These are phyloP conservation scores for Parapristionchus giblindavisi DNA, from an alignment of 2,888 invertebrate genomes.

Conservation along the genomic window DNA sequence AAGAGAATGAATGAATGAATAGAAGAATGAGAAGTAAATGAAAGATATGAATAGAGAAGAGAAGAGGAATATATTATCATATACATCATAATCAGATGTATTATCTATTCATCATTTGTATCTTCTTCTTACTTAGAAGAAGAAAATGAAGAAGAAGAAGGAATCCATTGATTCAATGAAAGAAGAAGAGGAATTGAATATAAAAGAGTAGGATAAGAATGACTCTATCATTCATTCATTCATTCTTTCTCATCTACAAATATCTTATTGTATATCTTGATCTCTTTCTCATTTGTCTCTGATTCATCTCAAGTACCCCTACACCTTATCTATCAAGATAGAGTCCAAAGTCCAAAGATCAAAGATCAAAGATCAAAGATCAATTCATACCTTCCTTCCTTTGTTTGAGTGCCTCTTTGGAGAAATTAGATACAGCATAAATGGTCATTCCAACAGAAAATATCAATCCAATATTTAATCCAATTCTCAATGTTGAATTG, in stretches of 20 bases:
- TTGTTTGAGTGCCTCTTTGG: conserved; percentile 52
- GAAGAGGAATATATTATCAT: conserved; percentile 4
- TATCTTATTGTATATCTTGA: too few species aligned
- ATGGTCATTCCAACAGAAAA: conserved; percentile 59
- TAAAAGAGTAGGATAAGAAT: not conserved
- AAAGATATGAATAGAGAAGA: conserved; percentile 2
- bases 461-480: conserved; percentile 52
- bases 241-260: too few species aligned
- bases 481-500: conserved; percentile 48
- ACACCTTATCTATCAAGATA: not conserved
- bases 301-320: not conserved
- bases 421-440: conserved; percentile 58
- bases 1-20: not conserved
- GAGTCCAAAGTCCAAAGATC: not conserved
- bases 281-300: not conserved
- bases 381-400: conserved; percentile 56
- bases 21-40: conserved; percentile 11
- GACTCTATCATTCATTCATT: too few species aligned
- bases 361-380: not conserved
- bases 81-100: too few species aligned
- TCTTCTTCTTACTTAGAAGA: too few species aligned
- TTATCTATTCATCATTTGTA: too few species aligned
- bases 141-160: conserved; percentile 30
- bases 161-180: not conserved
- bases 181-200: not conserved